Evolutionary conservation across 2,113 vertebrate genomes (phyloP).

Genomic region (Sinocyclocheilus anophthalmus): DNA sequence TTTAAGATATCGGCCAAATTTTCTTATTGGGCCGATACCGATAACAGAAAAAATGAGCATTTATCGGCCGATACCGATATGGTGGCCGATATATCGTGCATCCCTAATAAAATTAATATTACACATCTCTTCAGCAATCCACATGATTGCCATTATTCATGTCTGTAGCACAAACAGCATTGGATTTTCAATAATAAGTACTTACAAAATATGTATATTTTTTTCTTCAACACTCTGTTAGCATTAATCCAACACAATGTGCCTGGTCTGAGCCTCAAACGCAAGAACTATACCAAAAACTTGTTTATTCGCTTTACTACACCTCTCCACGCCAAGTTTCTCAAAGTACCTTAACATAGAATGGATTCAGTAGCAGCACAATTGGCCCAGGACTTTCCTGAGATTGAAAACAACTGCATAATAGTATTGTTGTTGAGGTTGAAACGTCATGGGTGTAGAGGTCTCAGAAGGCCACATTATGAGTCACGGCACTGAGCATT

Average conservation of each 20-base stretch:
- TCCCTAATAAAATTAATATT: too few relatives aligned
- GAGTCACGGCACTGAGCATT: constrained; percentile 6
- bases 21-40: too few relatives aligned
- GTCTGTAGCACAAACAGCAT: too few relatives aligned
- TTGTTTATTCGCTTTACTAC: background rate
- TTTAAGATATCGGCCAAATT: too few relatives aligned
- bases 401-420: constrained; percentile 11
- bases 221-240: background rate
- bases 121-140: too few relatives aligned
- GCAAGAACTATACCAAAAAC: background rate
- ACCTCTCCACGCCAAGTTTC: background rate
- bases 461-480: background rate
- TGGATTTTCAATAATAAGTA: too few relatives aligned
- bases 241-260: background rate
- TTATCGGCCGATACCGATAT: too few relatives aligned
- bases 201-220: too few relatives aligned
- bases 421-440: constrained; percentile 8
- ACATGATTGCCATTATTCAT: too few relatives aligned
- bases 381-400: background rate
- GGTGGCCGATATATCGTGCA: too few relatives aligned
- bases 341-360: background rate
- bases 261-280: background rate
- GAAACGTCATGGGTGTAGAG: background rate
- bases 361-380: background rate
- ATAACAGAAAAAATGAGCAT: too few relatives aligned